phyloP scores from a whole-genome alignment of 2,888 invertebrate species.

The Cordylochernes scorpioides region DNA sequence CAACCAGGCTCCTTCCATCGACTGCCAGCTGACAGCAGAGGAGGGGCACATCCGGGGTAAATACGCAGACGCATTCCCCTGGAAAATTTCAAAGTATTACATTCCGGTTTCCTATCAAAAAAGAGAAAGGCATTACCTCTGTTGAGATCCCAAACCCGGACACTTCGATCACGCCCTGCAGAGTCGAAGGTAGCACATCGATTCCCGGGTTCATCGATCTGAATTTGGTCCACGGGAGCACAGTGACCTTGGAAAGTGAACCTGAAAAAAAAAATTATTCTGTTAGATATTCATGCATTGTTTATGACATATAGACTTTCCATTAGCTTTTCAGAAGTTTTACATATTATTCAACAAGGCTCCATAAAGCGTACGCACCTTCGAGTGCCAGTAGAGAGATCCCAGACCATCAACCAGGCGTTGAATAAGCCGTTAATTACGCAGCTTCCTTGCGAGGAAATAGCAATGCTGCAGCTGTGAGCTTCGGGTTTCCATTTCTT shows the following conservation, averaged over 20 bases:
- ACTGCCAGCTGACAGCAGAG: conserved; percentile 47
- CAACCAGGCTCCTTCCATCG: conserved; percentile 39
- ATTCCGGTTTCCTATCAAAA: too few species aligned
- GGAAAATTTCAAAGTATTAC: too few species aligned
- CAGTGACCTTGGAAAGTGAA: conserved; percentile 48
- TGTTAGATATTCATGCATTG: conserved; percentile 1
- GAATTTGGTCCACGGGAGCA: conserved; percentile 42
- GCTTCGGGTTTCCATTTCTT: conserved; percentile 71
- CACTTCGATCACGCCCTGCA: conserved; percentile 40
- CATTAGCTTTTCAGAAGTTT: background rate
- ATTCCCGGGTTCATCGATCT: conserved; percentile 41
- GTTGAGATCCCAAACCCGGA: conserved; percentile 52
- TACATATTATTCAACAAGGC: too few species aligned
- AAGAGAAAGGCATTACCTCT: conserved; percentile 30
- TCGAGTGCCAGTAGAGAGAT: conserved; percentile 41
- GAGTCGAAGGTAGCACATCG: conserved; percentile 46
- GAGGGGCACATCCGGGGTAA: conserved; percentile 43
- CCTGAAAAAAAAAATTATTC: conserved; percentile 12
- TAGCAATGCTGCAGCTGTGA: conserved; percentile 54
- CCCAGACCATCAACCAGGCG: conserved; percentile 56
- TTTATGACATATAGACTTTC: conserved; percentile 3
- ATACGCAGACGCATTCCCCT: conserved; percentile 51
- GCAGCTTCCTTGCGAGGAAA: conserved; percentile 52
- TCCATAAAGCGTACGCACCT: conserved; percentile 15
- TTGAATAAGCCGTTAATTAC: conserved; percentile 58